Base-by-base conservation (phyloP, 2,113 vertebrate species). In the Daphoenositta chrysoptera region DNA sequence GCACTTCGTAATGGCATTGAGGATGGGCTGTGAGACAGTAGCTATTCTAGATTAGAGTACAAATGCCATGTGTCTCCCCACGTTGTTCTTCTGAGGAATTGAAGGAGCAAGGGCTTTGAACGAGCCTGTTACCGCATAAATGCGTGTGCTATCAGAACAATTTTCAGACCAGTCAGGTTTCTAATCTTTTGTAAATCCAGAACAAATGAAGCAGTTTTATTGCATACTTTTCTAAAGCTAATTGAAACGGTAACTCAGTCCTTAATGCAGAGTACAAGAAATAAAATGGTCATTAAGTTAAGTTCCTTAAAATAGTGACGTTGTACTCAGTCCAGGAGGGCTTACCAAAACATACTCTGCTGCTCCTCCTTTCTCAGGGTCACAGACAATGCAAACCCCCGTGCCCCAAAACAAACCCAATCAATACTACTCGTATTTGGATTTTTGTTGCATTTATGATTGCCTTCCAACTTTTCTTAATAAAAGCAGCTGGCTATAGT, bases 1-100 rank as follows among this genome's bases (percentile, higher is more conserved):
- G 20, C n/a, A 18, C 88, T 68, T 65, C 0, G 1, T 47, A 37
- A 19, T 0, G 0, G 18, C 13, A 1, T 8, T 60, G 53, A 47
- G 42, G 58, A 50, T 37, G 24, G 45, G 13, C 71, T 88, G 47
- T 70, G 64, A 47, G n/a, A 45, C 50, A 81, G 40, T 13, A 54
- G 60, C 58, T 70, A 1, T 45, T 87, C 28, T 19, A 17, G 33
- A 13, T 54, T 33, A 44, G 31, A 31, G 30, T 42, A 37, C 33
- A 57, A 26, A 70, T 47, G 51, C 28, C 42, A 6, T 2, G 6
- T 51, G 22, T 63, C 22, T 81, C 15, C 23, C 15, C 7, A 27
- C 0, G 0, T 7, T 1, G 3, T 50, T 45, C 21, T 24, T 7
- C 21, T 27, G 83, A 80, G 69, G 37, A 77, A 13, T 6, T 72